These are phyloP conservation scores for Maccullochella peelii DNA, from an alignment of 2,113 vertebrate genomes.

Conservation along the genomic window DNA sequence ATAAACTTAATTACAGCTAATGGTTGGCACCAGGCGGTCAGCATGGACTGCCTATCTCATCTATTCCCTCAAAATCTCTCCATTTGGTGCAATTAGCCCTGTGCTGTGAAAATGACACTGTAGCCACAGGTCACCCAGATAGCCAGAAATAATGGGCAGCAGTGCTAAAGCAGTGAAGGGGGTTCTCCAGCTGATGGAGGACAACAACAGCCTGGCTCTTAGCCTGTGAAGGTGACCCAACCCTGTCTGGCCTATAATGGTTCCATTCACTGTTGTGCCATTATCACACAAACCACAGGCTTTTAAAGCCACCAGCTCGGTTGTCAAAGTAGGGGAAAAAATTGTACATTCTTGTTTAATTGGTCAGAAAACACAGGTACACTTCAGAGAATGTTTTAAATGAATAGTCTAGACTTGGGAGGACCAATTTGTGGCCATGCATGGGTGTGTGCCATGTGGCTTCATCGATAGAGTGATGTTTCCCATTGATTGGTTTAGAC, in stretches of 20 bases:
- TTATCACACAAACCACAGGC: conserved; percentile 51
- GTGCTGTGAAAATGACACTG: conserved; percentile 69
- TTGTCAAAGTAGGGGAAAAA: neutral
- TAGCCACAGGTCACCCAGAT: conserved; percentile 64
- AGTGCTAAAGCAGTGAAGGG: conserved; percentile 21
- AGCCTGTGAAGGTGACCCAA: conserved; percentile 66
- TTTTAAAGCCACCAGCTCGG: conserved; percentile 41
- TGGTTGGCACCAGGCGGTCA: conserved; percentile 52
- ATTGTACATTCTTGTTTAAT: conserved; percentile 23
- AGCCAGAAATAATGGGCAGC: conserved; percentile 64
- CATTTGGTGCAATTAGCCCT: conserved; percentile 78
- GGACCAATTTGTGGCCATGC: neutral
- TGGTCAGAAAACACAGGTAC: conserved; percentile 26
- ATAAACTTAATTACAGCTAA: conserved; percentile 69
- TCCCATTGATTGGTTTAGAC: neutral
- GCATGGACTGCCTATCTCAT: conserved; percentile 31
- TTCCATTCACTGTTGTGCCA: conserved; percentile 40
- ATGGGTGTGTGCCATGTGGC: neutral
- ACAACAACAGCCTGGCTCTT: conserved; percentile 57
- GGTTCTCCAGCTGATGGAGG: conserved; percentile 54
- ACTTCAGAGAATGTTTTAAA: neutral
- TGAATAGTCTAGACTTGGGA: neutral
- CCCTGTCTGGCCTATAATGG: conserved; percentile 53
- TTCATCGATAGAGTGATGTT: neutral
- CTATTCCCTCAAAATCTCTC: conserved; percentile 43